A percentile compares a stretch with the other conserved stretches of the same genome.
These are phyloP conservation scores for Meda fulgida DNA, from an alignment of 2,797 vertebrate genomes.

Conservation along the genomic window DNA sequence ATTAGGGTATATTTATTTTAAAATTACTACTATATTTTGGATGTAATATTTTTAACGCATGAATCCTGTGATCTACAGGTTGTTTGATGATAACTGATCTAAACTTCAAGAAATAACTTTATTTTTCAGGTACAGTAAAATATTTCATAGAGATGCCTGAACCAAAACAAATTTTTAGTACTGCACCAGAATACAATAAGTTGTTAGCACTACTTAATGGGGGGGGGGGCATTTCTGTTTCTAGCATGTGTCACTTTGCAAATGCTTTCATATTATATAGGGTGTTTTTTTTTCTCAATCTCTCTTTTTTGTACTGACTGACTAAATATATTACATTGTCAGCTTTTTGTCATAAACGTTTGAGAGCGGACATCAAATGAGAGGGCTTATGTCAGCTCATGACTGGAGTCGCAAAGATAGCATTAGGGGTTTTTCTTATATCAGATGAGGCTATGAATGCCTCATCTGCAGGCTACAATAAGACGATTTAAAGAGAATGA, in stretches of 20 bases:
- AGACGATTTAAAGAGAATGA: constrained; percentile 60
- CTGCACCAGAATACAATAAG: neutral
- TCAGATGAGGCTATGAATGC: neutral
- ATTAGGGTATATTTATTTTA: neutral
- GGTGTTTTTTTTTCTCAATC: neutral
- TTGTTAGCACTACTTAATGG: too few relatives aligned
- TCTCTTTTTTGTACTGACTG: constrained; percentile 47
- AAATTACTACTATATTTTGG: neutral
- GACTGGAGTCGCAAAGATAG: constrained; percentile 26
- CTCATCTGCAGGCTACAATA: constrained; percentile 24
- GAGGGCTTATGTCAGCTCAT: constrained; percentile 64
- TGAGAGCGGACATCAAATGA: constrained; percentile 5
- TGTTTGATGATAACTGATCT: neutral
- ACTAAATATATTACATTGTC: constrained; percentile 2
- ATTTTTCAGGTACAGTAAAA: constrained; percentile 32
- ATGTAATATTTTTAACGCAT: neutral
- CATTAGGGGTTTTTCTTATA: constrained; percentile 36
- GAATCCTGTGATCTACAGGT: neutral
- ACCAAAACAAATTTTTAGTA: constrained; percentile 12
- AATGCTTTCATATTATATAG: neutral
- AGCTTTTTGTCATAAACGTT: constrained; percentile 54
- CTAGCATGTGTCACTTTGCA: neutral
- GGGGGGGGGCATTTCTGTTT: neutral
- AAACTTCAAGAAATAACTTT: constrained; percentile 8
- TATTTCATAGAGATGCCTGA: constrained; percentile 1